phyloP scores from a whole-genome alignment of 2,888 invertebrate species.

The Trimorus sp. region DNA sequence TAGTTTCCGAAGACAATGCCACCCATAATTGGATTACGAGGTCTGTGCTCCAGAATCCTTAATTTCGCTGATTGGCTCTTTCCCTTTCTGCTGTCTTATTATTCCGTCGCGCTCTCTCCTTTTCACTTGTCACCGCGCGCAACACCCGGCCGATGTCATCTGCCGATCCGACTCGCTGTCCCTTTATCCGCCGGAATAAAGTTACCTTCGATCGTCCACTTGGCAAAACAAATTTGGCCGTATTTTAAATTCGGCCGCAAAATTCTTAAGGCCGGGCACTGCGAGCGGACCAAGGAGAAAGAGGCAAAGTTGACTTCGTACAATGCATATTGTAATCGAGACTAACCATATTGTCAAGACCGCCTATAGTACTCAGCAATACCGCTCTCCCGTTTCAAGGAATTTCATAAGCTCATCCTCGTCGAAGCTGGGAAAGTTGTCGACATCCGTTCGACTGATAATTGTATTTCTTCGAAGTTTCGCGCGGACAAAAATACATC shows the following conservation, averaged over 20 bases:
- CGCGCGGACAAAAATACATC: too few relatives aligned
- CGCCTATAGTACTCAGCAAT: too few relatives aligned
- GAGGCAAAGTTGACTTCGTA: neutral
- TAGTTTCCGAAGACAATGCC: constrained; percentile 76
- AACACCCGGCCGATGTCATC: constrained; percentile 58
- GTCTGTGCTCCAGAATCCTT: constrained; percentile 74
- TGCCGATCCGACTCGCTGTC: constrained; percentile 27
- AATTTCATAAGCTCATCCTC: neutral
- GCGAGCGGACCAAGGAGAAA: constrained; percentile 6
- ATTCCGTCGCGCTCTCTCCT: constrained; percentile 55
- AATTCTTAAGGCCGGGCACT: constrained; percentile 19
- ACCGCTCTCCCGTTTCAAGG: too few relatives aligned
- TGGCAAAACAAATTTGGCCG: constrained; percentile 56
- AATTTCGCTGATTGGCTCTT: constrained; percentile 70
- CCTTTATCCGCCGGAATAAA: constrained; percentile 55
- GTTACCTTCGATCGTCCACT: constrained; percentile 56
- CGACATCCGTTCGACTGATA: too few relatives aligned
- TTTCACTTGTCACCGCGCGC: constrained; percentile 63
- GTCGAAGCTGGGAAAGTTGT: neutral
- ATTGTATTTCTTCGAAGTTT: too few relatives aligned
- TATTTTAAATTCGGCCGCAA: constrained; percentile 40
- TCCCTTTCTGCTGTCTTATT: constrained; percentile 56
- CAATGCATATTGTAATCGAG: too few relatives aligned
- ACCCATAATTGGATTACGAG: constrained; percentile 77
- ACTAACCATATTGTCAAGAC: too few relatives aligned